Conservation (phyloP, 2,888 invertebrate species). For the Didymodactylos carnosus region DNA sequence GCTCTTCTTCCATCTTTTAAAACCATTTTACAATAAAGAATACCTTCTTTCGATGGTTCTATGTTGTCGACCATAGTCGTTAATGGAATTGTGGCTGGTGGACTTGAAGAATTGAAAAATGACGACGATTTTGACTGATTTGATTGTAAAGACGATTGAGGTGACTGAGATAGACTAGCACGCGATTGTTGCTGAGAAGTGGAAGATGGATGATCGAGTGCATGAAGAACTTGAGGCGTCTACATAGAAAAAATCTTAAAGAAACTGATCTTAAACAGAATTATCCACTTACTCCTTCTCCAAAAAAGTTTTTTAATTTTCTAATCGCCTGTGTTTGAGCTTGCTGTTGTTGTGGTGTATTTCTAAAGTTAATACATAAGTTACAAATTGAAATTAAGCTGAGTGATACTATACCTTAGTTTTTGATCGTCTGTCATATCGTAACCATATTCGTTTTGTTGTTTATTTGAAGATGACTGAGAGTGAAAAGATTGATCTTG, state of each 20-base stretch:
- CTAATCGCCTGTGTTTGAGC: slow-evolving; percentile 46
- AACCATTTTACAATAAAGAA: slow-evolving; percentile 10
- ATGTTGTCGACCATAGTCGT: not conserved
- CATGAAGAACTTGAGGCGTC: slow-evolving; percentile 50
- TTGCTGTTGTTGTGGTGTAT: slow-evolving; percentile 40
- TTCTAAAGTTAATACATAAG: not conserved
- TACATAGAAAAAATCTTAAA: not conserved
- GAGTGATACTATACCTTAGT: too few relatives aligned
- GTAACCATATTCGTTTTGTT: not conserved
- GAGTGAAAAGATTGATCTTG: not conserved
- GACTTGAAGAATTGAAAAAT: not conserved
- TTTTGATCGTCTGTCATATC: not conserved
- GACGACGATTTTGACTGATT: not conserved
- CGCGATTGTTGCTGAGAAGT: slow-evolving; percentile 39
- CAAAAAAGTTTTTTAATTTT: slow-evolving; percentile 35
- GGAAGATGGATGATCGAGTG: slow-evolving; percentile 65
- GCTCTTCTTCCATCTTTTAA: slow-evolving; percentile 2
- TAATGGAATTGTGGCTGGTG: not conserved
- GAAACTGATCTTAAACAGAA: not conserved
- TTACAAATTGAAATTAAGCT: too few relatives aligned
- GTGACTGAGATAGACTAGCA: not conserved
- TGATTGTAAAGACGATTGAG: not conserved
- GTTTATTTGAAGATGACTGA: not conserved
- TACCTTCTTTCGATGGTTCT: slow-evolving; percentile 10
- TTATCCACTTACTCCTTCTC: slow-evolving; percentile 28